phyloP scores from a whole-genome alignment of 2,113 vertebrate genomes.

The Muntiacus reevesi region DNA sequence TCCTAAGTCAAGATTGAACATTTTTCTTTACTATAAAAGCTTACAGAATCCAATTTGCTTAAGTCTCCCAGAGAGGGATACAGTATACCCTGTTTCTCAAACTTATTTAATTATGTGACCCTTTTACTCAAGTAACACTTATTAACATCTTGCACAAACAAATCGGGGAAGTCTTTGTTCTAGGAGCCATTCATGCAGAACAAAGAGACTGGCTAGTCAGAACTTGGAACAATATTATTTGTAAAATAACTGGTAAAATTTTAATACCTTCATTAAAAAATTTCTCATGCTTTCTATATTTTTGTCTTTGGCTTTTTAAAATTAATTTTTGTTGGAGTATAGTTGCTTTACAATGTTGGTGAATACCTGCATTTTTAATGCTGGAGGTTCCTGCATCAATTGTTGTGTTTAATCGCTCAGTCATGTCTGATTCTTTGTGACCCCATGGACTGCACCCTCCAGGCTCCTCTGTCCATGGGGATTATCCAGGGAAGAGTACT shows the following conservation, averaged over 20 bases:
- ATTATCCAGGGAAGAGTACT: not conserved
- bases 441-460: not conserved
- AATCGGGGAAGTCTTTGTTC: not conserved
- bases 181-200: not conserved
- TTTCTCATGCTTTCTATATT: not conserved
- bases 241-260: not conserved
- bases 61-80: not conserved
- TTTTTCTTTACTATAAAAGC: not conserved
- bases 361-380: not conserved
- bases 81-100: not conserved
- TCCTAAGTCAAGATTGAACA: not conserved
- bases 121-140: not conserved
- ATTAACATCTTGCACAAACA: not conserved
- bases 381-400: not conserved
- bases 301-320: not conserved
- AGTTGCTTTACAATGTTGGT: not conserved
- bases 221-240: not conserved
- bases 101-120: not conserved
- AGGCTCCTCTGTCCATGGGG: not conserved
- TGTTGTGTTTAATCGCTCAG: not conserved
- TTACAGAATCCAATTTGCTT: not conserved
- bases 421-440: not conserved
- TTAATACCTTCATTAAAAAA: not conserved
- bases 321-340: not conserved
- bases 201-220: not conserved